Percentiles rank a stretch among this genome's conserved stretches.
Evolutionary conservation across 2,888 invertebrate genomes (phyloP).

Genomic region (Pedicia rivosa): DNA sequence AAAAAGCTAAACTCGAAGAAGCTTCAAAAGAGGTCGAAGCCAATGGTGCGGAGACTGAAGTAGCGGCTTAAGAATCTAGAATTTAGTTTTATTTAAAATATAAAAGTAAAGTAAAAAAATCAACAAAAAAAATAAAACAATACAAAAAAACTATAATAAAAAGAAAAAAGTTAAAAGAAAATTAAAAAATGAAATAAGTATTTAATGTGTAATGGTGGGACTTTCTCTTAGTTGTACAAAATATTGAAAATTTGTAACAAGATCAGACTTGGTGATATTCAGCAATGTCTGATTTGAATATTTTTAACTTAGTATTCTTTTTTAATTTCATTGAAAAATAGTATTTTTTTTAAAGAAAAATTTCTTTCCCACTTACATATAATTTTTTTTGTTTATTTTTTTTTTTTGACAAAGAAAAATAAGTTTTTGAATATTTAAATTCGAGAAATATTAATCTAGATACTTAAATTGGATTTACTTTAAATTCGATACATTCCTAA

Average conservation of each 20-base stretch:
- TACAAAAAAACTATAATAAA: slow-evolving; percentile 1
- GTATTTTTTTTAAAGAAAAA: too few species aligned
- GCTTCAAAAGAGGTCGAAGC: slow-evolving; percentile 26
- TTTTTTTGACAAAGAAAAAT: too few species aligned
- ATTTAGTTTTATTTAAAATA: slow-evolving; percentile 6
- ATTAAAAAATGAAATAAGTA: slow-evolving; percentile 4
- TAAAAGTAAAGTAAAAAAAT: too few species aligned
- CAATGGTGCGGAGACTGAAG: slow-evolving; percentile 30
- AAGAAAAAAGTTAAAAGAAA: slow-evolving; percentile 4
- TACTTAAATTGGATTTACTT: too few species aligned
- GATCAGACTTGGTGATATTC: slow-evolving; percentile 5
- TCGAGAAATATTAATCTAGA: too few species aligned
- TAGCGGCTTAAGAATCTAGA: slow-evolving; percentile 26
- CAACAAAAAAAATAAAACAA: slow-evolving; percentile 5
- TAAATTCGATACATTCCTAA: too few species aligned
- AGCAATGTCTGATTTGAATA: slow-evolving; percentile 2
- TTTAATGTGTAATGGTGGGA: slow-evolving; percentile 4
- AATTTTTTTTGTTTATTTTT: too few species aligned
- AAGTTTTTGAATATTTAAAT: too few species aligned
- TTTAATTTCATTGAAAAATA: too few species aligned
- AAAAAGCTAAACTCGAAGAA: slow-evolving; percentile 31
- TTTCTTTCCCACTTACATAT: too few species aligned
- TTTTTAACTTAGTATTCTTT: too few species aligned
- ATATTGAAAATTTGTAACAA: slow-evolving; percentile 1
- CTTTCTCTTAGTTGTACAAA: not conserved